Conservation (phyloP, 2,113 vertebrate genomes). For the Perca schrenkii region DNA sequence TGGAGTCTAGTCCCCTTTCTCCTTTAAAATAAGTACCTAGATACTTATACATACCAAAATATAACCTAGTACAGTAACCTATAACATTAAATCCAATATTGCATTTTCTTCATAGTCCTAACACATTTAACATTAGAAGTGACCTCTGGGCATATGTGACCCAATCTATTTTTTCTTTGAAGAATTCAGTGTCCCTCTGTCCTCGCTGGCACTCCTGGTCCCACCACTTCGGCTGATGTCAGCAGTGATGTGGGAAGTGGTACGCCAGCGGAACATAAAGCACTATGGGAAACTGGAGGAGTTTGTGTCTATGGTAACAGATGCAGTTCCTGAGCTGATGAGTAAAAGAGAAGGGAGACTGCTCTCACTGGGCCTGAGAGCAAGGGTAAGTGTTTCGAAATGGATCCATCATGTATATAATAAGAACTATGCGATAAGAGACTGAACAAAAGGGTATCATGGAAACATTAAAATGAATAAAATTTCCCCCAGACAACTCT, state of each 20-base stretch:
- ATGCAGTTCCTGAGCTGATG: slow-evolving; percentile 86
- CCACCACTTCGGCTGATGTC: slow-evolving; percentile 85
- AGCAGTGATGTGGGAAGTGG: slow-evolving; percentile 86
- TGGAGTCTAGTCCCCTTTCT: not conserved
- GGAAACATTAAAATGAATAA: not conserved
- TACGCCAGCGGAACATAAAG: slow-evolving; percentile 79
- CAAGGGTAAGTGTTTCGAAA: slow-evolving; percentile 82
- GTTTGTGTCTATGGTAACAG: slow-evolving; percentile 86
- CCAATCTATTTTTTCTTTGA: not conserved
- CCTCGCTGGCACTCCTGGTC: slow-evolving; percentile 81
- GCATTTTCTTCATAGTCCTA: not conserved
- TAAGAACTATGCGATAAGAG: not conserved
- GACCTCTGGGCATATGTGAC: not conserved
- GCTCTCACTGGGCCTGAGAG: slow-evolving; percentile 87
- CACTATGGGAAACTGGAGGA: slow-evolving; percentile 87
- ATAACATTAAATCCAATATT: not conserved
- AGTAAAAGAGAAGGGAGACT: slow-evolving; percentile 86
- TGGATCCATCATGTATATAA: not conserved
- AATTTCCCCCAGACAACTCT: slow-evolving; percentile 76
- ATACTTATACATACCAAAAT: not conserved
- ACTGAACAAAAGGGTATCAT: accelerated
- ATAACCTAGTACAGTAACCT: too few relatives aligned
- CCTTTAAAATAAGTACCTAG: not conserved
- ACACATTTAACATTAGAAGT: not conserved
- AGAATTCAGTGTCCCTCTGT: slow-evolving; percentile 81